These are phyloP conservation scores for Hartigia nigra DNA, from an alignment of 2,888 invertebrate genomes.

Conservation along the genomic window DNA sequence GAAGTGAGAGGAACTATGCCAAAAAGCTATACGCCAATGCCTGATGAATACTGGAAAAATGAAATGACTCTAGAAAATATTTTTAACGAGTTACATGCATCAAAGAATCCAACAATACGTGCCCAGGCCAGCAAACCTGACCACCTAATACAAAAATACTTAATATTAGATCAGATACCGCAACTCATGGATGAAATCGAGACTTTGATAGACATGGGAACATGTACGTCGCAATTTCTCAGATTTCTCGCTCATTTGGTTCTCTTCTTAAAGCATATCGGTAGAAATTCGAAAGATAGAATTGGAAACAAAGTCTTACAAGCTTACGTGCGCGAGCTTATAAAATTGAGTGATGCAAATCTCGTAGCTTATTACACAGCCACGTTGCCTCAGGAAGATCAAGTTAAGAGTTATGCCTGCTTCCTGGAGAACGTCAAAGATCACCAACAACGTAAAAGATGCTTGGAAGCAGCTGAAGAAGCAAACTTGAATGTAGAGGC, in stretches of 20 bases:
- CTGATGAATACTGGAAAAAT: constrained; percentile 77
- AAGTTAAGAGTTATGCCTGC: constrained; percentile 72
- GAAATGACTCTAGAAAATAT: constrained; percentile 77
- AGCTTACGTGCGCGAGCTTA: constrained; percentile 78
- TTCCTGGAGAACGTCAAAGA: constrained; percentile 77
- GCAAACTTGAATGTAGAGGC: constrained; percentile 85
- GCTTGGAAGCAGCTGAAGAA: constrained; percentile 77
- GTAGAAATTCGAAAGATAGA: constrained; percentile 77
- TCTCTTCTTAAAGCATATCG: constrained; percentile 83
- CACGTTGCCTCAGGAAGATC: constrained; percentile 76
- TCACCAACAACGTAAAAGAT: constrained; percentile 73
- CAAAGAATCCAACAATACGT: constrained; percentile 69
- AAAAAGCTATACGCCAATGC: constrained; percentile 70
- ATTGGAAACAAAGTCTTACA: constrained; percentile 81
- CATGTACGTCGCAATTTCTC: constrained; percentile 71
- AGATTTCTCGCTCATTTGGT: constrained; percentile 89
- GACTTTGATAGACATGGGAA: constrained; percentile 72
- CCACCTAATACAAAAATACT: constrained; percentile 83
- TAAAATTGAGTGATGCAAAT: constrained; percentile 79
- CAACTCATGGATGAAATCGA: constrained; percentile 79
- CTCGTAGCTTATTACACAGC: constrained; percentile 89
- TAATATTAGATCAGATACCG: constrained; percentile 86
- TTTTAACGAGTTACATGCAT: constrained; percentile 75
- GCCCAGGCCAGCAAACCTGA: constrained; percentile 75
- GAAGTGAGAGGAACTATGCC: constrained; percentile 75